A percentile compares a stretch with the other conserved stretches of the same genome.
These are phyloP conservation scores for Plebejus argus DNA, from an alignment of 2,888 invertebrate genomes.

Conservation along the genomic window DNA sequence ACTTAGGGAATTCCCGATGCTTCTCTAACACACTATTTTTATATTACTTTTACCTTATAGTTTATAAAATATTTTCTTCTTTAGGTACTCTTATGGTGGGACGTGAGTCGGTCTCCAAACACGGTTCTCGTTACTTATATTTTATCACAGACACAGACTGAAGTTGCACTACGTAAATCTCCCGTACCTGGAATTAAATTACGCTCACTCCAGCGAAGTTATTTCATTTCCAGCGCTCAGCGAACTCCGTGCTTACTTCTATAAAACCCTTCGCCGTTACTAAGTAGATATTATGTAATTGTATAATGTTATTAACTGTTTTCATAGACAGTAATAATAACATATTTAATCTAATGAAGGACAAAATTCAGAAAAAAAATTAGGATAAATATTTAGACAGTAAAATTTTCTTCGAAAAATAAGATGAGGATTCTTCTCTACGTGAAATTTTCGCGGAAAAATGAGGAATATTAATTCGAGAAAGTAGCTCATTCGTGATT, in stretches of 20 bases:
- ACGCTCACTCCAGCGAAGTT: constrained; percentile 23
- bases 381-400: background rate
- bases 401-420: background rate
- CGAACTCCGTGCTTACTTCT: background rate
- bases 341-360: background rate
- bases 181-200: constrained; percentile 20
- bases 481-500: background rate
- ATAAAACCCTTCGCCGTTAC: background rate
- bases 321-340: background rate
- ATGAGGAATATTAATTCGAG: background rate
- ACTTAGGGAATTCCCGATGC: background rate
- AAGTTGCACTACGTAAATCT: constrained; percentile 20
- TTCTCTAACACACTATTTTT: background rate
- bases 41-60: background rate
- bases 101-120: constrained; percentile 2
- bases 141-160: constrained; percentile 1
- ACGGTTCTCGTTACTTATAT: constrained; percentile 13
- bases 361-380: background rate
- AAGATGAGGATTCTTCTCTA: background rate
- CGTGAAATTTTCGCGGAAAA: background rate
- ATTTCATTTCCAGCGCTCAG: constrained; percentile 26
- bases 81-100: background rate
- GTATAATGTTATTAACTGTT: background rate
- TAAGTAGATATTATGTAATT: background rate
- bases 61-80: background rate